A percentile compares a stretch with the other conserved stretches of the same genome.
Conservation (phyloP, 2,888 invertebrate genomes). For the Neria commutata region DNA sequence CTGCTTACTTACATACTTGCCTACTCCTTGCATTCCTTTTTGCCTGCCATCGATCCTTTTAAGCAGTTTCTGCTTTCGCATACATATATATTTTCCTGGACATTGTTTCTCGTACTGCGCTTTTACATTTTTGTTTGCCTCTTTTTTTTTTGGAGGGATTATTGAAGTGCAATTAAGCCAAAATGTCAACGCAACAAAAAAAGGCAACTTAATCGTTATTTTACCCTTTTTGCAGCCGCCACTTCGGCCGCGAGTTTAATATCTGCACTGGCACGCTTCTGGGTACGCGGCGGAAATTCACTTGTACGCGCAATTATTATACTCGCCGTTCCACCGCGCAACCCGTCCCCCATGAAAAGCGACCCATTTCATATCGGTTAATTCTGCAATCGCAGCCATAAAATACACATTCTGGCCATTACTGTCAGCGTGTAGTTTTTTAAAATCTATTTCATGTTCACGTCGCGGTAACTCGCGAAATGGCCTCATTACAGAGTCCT, state of each 20-base stretch:
- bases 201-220: conserved; percentile 43
- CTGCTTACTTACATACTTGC: conserved; percentile 26
- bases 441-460: conserved; percentile 56
- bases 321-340: not conserved
- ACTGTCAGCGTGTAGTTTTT: conserved; percentile 20
- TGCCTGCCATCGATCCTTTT: conserved; percentile 10
- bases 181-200: conserved; percentile 50
- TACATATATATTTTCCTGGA: not conserved
- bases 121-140: conserved; percentile 2
- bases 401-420: conserved; percentile 29
- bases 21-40: conserved; percentile 9
- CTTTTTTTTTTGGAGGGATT: conserved; percentile 50
- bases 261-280: conserved; percentile 7
- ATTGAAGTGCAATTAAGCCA: conserved; percentile 60
- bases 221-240: conserved; percentile 51
- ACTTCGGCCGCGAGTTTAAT: conserved; percentile 5
- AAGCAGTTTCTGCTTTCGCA: not conserved
- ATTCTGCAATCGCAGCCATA: conserved; percentile 20
- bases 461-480: conserved; percentile 50
- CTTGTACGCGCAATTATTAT: not conserved
- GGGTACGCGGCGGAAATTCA: not conserved
- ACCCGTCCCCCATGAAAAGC: not conserved
- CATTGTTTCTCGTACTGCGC: not conserved
- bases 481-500: conserved; percentile 44
- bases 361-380: not conserved